These are phyloP conservation scores for Crocallis elinguaria DNA, from an alignment of 2,888 invertebrate genomes.

Conservation along the genomic window DNA sequence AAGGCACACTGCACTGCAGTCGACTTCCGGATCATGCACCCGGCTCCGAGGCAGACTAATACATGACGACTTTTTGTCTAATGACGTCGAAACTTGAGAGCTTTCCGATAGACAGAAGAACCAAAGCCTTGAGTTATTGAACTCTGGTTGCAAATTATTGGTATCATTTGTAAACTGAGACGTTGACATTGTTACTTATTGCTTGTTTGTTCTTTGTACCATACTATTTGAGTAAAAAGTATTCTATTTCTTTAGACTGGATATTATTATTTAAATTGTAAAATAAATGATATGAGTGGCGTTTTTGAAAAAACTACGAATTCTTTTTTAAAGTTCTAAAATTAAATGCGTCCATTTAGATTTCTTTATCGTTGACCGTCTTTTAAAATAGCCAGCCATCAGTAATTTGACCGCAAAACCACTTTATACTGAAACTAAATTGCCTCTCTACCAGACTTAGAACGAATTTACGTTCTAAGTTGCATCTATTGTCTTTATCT, in stretches of 20 bases:
- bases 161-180: too few species aligned
- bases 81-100: constrained; percentile 29
- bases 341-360: neutral
- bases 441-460: constrained; percentile 7
- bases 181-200: too few species aligned
- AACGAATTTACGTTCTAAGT: constrained; percentile 15
- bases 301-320: too few species aligned
- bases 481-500: constrained; percentile 20
- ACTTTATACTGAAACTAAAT: constrained; percentile 13
- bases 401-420: constrained; percentile 8
- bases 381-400: constrained; percentile 7
- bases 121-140: neutral
- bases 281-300: too few species aligned
- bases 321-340: neutral
- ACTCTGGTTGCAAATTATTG: too few species aligned
- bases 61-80: constrained; percentile 53
- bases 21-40: constrained; percentile 59
- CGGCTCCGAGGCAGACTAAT: constrained; percentile 56
- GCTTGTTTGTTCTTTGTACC: too few species aligned
- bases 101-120: neutral
- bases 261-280: too few species aligned
- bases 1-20: constrained; percentile 62
- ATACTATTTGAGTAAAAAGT: too few species aligned
- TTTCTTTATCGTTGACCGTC: neutral
- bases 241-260: too few species aligned